phyloP scores from a whole-genome alignment of 2,888 invertebrate species.

The Sipha maydis region DNA sequence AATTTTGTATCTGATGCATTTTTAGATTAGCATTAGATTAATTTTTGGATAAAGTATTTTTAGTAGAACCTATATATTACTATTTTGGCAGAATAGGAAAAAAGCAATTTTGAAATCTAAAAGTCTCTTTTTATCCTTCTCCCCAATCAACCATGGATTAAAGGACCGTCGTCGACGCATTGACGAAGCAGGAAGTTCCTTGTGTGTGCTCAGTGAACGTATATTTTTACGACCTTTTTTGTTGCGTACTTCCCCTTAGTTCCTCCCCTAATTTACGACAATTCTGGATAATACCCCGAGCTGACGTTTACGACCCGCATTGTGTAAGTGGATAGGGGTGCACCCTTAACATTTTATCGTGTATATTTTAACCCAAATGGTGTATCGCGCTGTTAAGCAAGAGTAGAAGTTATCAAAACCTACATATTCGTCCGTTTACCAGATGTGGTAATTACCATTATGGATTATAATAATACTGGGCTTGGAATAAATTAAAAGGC shows the following conservation, averaged over 20 bases:
- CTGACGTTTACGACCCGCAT: slow-evolving; percentile 52
- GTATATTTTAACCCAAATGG: slow-evolving; percentile 51
- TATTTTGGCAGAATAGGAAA: background rate
- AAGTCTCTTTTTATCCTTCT: slow-evolving; percentile 14
- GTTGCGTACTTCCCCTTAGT: slow-evolving; percentile 31
- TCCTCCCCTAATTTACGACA: slow-evolving; percentile 51
- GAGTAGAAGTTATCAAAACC: slow-evolving; percentile 33
- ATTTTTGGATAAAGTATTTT: background rate
- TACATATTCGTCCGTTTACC: background rate
- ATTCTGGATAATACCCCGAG: slow-evolving; percentile 10
- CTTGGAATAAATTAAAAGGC: background rate
- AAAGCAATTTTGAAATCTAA: slow-evolving; percentile 33
- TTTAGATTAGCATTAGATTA: background rate
- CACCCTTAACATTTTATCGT: slow-evolving; percentile 39
- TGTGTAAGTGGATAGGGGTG: slow-evolving; percentile 39
- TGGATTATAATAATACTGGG: background rate
- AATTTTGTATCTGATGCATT: background rate
- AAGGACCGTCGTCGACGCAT: slow-evolving; percentile 12
- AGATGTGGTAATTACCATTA: background rate
- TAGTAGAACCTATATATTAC: background rate
- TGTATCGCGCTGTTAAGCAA: slow-evolving; percentile 15
- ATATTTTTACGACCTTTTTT: slow-evolving; percentile 48
- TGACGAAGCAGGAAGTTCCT: slow-evolving; percentile 51
- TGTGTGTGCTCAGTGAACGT: slow-evolving; percentile 8
- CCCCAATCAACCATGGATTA: slow-evolving; percentile 18